Conservation (phyloP, 2,113 vertebrate genomes). For the Eptesicus fuscus region DNA sequence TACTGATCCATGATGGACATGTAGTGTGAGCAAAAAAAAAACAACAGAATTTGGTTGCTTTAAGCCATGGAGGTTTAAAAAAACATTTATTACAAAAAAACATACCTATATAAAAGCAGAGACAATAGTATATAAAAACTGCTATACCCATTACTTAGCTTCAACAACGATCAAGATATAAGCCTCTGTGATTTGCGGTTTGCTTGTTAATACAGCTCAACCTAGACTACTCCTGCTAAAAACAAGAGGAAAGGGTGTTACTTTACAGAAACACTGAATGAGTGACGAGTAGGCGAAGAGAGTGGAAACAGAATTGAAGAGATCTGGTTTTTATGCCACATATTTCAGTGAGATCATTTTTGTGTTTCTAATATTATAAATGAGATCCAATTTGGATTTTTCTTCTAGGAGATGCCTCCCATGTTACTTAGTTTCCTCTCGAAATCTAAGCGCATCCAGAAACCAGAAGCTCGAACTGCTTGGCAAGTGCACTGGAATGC, state of each 20-base stretch:
- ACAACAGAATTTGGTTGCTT: neutral
- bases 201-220: neutral
- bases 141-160: neutral
- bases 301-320: neutral
- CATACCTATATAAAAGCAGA: neutral
- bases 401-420: neutral
- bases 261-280: neutral
- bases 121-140: neutral
- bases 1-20: neutral
- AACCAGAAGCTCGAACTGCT: slow-evolving; percentile 12
- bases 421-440: neutral
- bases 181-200: neutral
- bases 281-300: neutral
- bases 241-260: neutral
- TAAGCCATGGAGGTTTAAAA: neutral
- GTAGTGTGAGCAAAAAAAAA: neutral
- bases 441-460: slow-evolving; percentile 17
- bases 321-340: neutral
- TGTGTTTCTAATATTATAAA: neutral
- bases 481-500: neutral
- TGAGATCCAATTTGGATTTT: neutral
- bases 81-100: neutral
- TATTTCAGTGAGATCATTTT: neutral
- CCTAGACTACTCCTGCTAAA: neutral
- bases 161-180: neutral